Evolutionary conservation across 2,888 invertebrate genomes (phyloP), one percentile per base, ranked within the genome.

Genomic region (Drosophila bunnanda): DNA sequence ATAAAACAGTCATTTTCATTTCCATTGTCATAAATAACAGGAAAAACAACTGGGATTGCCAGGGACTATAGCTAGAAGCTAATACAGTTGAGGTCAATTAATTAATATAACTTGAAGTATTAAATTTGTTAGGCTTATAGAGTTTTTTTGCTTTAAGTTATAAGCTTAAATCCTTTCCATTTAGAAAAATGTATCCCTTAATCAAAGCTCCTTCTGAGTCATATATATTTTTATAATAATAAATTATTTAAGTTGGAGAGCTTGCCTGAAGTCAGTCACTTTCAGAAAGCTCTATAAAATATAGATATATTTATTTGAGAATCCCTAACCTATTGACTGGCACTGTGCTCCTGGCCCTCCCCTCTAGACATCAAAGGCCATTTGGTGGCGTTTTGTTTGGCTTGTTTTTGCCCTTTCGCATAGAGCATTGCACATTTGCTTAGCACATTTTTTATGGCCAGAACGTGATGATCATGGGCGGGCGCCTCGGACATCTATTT

Each of bases 391-490:
- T 66, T 67, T 41, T 67, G 65, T 65, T 53, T 54, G 66, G 66
- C 52, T 71, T 62, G 54, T 56, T 72, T 46, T 46, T 32, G 59
- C 68, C 71, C 71, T 72, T 72, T 72, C 53, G 17, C 36, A 34
- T 32, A 34, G 61, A 28, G 64, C 10, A 50, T 44, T 32, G 59
- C 56, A 72, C 77, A 77, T 82, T 80, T 87, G 75, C 72, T 84
- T 82, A 66, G 64, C 80, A 73, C 62, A 66, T 55, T 80, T 86
- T 88, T 88, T 88, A 88, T 86, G 88, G 62, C 76, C 77, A 46
- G 73, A 84, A 82, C 89, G 82, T 88, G 84, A 75, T 77, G 76
- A 79, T 80, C 69, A 55, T 56, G 77, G 67, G 75, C 68, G 66
- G 74, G 57, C 53, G 66, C 67, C 65, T 68, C 56, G 61, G 50